A percentile compares a stretch with the other conserved stretches of the same genome.
Conservation (phyloP, 2,113 vertebrate genomes). For the Brachyhypopomus gauderio region DNA sequence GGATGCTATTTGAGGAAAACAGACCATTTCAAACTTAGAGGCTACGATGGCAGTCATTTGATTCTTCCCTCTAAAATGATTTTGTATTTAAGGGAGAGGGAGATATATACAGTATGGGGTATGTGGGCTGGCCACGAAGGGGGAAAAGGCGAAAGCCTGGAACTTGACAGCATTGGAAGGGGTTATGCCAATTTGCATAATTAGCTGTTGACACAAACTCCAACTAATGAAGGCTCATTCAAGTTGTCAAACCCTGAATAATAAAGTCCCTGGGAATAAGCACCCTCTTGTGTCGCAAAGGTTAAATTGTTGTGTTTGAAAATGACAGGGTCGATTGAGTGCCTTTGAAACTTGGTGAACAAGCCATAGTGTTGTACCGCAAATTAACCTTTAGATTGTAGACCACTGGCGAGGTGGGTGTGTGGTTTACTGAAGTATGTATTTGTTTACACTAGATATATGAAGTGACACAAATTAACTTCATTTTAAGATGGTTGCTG, state of each 20-base stretch:
- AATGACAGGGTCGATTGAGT: conserved; percentile 21
- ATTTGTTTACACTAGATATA: conserved; percentile 1
- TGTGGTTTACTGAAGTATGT: background rate
- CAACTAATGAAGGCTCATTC: conserved; percentile 76
- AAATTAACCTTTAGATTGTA: conserved; percentile 1
- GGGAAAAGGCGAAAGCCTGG: conserved; percentile 59
- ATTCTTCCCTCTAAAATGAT: conserved; percentile 60
- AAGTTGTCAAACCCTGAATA: conserved; percentile 70
- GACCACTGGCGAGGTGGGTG: conserved; percentile 5
- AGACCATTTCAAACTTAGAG: conserved; percentile 65
- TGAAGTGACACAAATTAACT: conserved; percentile 11
- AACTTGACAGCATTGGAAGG: conserved; percentile 60
- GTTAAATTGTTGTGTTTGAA: conserved; percentile 63
- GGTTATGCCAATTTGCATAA: conserved; percentile 76
- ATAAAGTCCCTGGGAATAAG: conserved; percentile 70
- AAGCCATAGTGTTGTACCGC: background rate
- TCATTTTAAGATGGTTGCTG: conserved; percentile 18
- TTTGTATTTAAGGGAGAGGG: conserved; percentile 58
- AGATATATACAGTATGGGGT: conserved; percentile 56
- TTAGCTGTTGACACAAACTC: conserved; percentile 79
- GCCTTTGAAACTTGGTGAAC: conserved; percentile 5
- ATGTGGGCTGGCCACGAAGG: conserved; percentile 56
- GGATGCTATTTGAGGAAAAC: conserved; percentile 74
- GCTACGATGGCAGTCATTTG: conserved; percentile 68
- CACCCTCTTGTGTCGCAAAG: conserved; percentile 57